Conservation (phyloP, 2,888 invertebrate species). For the Leptothorax acervorum region DNA sequence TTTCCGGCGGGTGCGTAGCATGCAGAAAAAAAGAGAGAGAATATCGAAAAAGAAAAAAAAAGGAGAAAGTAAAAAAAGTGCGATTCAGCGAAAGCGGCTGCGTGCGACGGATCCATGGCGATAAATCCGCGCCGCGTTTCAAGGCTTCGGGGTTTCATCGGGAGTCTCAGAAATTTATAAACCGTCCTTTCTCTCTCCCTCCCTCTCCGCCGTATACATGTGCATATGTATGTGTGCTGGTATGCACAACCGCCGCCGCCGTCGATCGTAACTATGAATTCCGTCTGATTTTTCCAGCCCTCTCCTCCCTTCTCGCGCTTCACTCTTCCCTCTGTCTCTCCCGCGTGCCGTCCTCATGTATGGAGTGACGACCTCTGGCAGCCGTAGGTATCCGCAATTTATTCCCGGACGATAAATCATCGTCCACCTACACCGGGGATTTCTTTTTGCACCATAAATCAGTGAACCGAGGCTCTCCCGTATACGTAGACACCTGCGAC, state of each 20-base stretch:
- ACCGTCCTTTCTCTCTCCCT: background rate
- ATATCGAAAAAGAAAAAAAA: background rate
- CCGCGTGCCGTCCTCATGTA: conserved; percentile 43
- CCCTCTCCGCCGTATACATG: no score
- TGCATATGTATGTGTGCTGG: background rate
- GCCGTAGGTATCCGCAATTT: conserved; percentile 77
- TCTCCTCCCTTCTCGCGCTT: conserved; percentile 12
- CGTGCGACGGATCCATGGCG: conserved; percentile 39
- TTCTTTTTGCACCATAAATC: conserved; percentile 80
- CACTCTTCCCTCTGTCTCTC: conserved; percentile 45
- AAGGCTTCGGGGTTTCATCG: conserved; percentile 52
- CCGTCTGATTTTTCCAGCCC: conserved; percentile 49
- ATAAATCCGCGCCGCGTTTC: conserved; percentile 51
- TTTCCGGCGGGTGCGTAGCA: conserved; percentile 28
- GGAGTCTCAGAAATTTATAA: conserved; percentile 57
- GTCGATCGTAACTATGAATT: conserved; percentile 52
- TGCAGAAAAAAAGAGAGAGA: conserved; percentile 1
- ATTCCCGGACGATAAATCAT: conserved; percentile 79
- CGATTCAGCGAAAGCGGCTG: conserved; percentile 49
- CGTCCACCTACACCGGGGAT: conserved; percentile 80
- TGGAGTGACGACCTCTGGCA: conserved; percentile 67
- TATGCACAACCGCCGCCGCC: conserved; percentile 13
- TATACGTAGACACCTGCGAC: conserved; percentile 61
- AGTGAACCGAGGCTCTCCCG: conserved; percentile 65
- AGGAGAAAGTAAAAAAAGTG: conserved; percentile 5